Conservation (phyloP, 2,888 invertebrate genomes). For the Platycheirus albimanus region DNA sequence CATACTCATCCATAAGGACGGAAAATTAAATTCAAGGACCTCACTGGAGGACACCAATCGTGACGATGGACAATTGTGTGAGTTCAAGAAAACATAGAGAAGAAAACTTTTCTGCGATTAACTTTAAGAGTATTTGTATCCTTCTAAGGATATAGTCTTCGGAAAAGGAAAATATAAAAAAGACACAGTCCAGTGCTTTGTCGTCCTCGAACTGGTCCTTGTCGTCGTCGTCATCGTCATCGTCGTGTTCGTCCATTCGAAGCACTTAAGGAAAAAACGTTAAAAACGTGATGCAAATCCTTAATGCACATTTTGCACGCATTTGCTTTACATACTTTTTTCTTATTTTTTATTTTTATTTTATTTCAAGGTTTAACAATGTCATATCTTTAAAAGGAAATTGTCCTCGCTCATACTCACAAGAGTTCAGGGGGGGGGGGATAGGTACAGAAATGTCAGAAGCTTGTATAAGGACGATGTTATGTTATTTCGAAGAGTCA, state of each 20-base stretch:
- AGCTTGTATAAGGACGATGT: constrained; percentile 16
- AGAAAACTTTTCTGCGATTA: constrained; percentile 48
- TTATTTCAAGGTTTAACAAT: constrained; percentile 26
- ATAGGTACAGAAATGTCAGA: constrained; percentile 18
- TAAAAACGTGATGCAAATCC: constrained; percentile 63
- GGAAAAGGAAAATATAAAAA: constrained; percentile 13
- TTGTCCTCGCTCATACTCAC: not conserved
- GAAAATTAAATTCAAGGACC: constrained; percentile 56
- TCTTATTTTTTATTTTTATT: not conserved
- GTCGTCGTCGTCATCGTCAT: constrained; percentile 10
- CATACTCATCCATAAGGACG: constrained; percentile 6
- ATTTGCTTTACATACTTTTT: constrained; percentile 21
- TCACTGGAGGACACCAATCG: constrained; percentile 23
- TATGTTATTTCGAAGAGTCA: constrained; percentile 30
- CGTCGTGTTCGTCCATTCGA: constrained; percentile 31
- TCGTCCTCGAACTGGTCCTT: too few relatives aligned
- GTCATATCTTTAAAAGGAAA: constrained; percentile 28
- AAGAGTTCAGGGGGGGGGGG: too few relatives aligned
- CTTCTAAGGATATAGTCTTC: not conserved
- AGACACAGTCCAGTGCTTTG: constrained; percentile 37
- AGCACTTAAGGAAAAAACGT: constrained; percentile 52
- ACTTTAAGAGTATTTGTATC: constrained; percentile 39
- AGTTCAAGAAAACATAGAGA: not conserved
- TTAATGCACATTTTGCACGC: constrained; percentile 59
- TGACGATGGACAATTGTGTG: constrained; percentile 34